These are phyloP conservation scores for Cerceris rybyensis DNA, from an alignment of 2,888 invertebrate genomes.

Conservation along the genomic window DNA sequence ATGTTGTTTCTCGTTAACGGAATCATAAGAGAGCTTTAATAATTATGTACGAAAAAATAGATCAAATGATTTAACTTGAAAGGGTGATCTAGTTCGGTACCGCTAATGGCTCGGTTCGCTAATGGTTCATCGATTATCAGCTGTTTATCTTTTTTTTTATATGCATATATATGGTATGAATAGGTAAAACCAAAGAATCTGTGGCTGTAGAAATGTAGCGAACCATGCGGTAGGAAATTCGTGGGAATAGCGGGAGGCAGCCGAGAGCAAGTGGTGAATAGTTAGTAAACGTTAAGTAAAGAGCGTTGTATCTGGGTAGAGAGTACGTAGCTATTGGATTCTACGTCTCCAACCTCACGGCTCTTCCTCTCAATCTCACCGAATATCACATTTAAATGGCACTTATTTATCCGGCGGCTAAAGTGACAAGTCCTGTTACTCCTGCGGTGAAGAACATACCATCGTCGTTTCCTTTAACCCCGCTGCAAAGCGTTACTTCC, in stretches of 20 bases:
- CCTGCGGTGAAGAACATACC: conserved; percentile 51
- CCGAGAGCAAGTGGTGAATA: conserved; percentile 59
- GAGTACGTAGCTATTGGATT: conserved; percentile 61
- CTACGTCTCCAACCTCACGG: conserved; percentile 41
- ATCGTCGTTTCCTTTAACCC: conserved; percentile 54
- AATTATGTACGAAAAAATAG: no score
- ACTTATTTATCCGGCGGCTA: conserved; percentile 65
- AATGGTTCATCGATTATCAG: not conserved
- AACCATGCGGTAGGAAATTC: conserved; percentile 37
- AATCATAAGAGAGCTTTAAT: no score
- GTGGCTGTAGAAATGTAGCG: not conserved
- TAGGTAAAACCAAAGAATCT: conserved; percentile 15
- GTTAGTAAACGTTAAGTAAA: conserved; percentile 70
- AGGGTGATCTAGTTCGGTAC: no score
- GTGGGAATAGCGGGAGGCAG: conserved; percentile 55
- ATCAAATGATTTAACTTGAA: no score
- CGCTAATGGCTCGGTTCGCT: no score
- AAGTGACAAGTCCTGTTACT: conserved; percentile 65
- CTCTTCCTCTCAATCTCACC: conserved; percentile 49
- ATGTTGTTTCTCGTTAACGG: no score
- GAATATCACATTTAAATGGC: conserved; percentile 68
- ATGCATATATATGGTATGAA: conserved; percentile 20
- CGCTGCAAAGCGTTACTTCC: conserved; percentile 48
- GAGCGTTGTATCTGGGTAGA: conserved; percentile 60
- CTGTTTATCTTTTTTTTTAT: not conserved